Base-by-base conservation (phyloP, 1,140 invertebrate species). In the Camponotus floridanus region DNA sequence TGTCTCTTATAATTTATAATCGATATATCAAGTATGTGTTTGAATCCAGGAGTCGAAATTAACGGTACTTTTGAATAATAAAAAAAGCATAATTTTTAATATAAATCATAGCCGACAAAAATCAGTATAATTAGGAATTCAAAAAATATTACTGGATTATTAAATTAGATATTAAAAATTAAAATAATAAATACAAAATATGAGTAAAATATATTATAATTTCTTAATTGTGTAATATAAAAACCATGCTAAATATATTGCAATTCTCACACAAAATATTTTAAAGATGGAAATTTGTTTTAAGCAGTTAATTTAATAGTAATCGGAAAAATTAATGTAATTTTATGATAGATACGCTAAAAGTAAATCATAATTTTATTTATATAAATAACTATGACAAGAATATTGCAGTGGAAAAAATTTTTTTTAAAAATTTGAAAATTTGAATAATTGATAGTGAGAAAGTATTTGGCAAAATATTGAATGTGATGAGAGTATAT, bases 1-100 rank as follows among this genome's bases (percentile, higher is more conserved):
- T 93, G 91, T 93, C 11, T 62, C 68, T 61, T 48, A 83, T 83
- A 83, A 62, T 83, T 83, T 39, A 39, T 9, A 61, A 73, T 74
- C 79, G 31, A 83, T 83, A 36, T 59, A 48, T 74, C 26, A 73
- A 61, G 73, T n/a, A 45, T n/a, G 45, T 45, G 39, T 9, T 33
- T 74, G 39, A 33, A n/a, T 48, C 21, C 21, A 11, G 1, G 39
- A 3, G 33, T 15, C 45, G 45, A 3, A 3, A 15, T 79, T 65
- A 33, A 55, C 55, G 3, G 36, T 42, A 51, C 26, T 15, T 45
- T 9, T 64, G 15, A 11, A 39, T 9, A 65, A 65, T 78, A 13
- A 7, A 48, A 78, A 61, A 61, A n/a, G 11, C 26, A 9, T 76
- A 33, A 62, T 36, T 33, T 51, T 48, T 48, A 48, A 13, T 67